phyloP scores from a whole-genome alignment of 1,140 invertebrate species.

The Augochlora pura region DNA sequence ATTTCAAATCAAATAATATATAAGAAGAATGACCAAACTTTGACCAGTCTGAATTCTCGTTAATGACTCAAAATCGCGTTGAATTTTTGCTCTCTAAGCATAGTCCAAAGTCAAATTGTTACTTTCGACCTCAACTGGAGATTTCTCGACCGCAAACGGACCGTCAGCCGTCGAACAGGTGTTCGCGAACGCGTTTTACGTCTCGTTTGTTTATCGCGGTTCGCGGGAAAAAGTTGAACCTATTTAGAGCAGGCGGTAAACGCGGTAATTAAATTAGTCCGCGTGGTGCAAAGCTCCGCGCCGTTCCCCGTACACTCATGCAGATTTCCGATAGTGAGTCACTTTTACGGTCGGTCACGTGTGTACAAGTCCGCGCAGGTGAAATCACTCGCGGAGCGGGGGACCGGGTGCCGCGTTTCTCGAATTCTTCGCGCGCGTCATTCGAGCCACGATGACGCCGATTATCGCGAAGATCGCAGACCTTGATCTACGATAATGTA shows the following conservation, averaged over 20 bases:
- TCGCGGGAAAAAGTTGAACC: background rate
- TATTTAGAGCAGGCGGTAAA: background rate
- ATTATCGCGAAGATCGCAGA: background rate
- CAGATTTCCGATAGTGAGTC: constrained; percentile 56
- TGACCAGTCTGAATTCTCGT: too few species aligned
- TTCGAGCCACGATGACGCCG: background rate
- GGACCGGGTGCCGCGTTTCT: background rate
- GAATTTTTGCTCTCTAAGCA: too few species aligned
- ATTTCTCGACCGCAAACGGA: too few species aligned
- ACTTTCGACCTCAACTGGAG: too few species aligned
- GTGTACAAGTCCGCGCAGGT: constrained; percentile 32
- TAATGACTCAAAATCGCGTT: too few species aligned
- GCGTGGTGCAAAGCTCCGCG: background rate
- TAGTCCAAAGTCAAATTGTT: too few species aligned
- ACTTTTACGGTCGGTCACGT: constrained; percentile 14
- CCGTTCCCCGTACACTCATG: constrained; percentile 23
- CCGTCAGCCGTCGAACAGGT: too few species aligned
- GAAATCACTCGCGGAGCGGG: constrained; percentile 34
- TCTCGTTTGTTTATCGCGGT: background rate
- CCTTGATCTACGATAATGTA: background rate
- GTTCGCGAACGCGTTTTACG: background rate
- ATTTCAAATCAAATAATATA: too few species aligned
- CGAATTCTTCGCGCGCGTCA: constrained; percentile 22
- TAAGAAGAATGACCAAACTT: too few species aligned
- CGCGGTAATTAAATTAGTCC: constrained; percentile 28